Percentiles rank a stretch among this genome's conserved stretches.
Evolutionary conservation across 2,113 vertebrate species (phyloP).

Genomic region (Hiodon tergisus): DNA sequence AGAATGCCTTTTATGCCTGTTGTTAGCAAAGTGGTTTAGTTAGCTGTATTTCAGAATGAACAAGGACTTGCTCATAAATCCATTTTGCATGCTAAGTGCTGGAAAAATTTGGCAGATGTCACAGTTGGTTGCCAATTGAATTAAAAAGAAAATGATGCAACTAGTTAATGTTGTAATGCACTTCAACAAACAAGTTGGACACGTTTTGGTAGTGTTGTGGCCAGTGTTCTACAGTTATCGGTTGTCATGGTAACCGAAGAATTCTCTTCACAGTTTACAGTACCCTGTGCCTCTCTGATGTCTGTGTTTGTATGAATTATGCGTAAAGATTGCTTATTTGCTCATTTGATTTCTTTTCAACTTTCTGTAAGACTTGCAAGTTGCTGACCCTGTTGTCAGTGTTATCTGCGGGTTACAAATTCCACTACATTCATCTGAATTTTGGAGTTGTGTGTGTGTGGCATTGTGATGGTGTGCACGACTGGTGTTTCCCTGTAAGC

Average conservation of each 20-base stretch:
- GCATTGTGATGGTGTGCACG: background rate
- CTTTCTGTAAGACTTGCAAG: background rate
- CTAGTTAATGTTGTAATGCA: background rate
- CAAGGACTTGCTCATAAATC: no score
- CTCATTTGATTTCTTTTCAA: background rate
- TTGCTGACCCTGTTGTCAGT: background rate
- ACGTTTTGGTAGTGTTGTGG: background rate
- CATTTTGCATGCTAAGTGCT: no score
- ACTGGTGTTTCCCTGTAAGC: background rate
- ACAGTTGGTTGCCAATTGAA: no score
- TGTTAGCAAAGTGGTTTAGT: no score
- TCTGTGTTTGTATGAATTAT: constrained; percentile 10
- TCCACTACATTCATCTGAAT: background rate
- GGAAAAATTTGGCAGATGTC: no score
- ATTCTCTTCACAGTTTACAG: constrained; percentile 2
- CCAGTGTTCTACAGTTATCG: constrained; percentile 29
- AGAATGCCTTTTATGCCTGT: no score
- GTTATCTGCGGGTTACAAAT: background rate
- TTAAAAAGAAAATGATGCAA: no score
- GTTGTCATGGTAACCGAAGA: constrained; percentile 45
- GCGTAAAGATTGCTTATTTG: background rate
- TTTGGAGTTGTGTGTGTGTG: background rate
- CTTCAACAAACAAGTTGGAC: constrained; percentile 13
- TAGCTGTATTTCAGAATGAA: no score
- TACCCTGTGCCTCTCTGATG: background rate